These are phyloP conservation scores for Actenoides lindsayi DNA, from an alignment of 2,113 vertebrate genomes.

Conservation along the genomic window DNA sequence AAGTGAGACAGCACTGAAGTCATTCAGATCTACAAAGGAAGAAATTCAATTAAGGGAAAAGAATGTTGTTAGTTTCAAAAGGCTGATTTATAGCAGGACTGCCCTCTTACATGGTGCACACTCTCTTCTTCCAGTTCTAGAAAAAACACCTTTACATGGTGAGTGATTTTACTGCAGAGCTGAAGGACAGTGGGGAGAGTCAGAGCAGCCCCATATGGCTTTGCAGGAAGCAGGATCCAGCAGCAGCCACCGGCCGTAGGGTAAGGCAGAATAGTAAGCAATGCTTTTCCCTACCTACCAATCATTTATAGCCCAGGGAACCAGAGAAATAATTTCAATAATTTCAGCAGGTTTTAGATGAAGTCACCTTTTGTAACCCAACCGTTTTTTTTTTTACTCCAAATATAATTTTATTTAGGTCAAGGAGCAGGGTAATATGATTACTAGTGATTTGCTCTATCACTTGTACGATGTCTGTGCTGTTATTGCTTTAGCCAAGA, in stretches of 20 bases:
- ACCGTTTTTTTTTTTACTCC: background rate
- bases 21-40: background rate
- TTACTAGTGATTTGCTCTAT: background rate
- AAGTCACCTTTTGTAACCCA: background rate
- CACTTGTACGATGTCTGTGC: background rate
- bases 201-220: background rate
- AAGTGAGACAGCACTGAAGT: background rate
- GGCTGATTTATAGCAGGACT: background rate
- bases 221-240: background rate
- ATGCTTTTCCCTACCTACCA: background rate
- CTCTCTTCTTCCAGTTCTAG: background rate
- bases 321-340: background rate
- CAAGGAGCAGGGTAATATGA: background rate
- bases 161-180: background rate
- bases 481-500: background rate
- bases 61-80: background rate
- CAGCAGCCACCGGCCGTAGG: fast-evolving
- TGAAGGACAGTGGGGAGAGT: background rate
- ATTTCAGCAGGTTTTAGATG: background rate
- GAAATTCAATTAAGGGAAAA: background rate
- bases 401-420: background rate
- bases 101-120: background rate
- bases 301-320: background rate
- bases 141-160: fast-evolving
- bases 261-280: background rate